Conservation (phyloP, 1,140 invertebrate genomes). For the honey bee (Apis mellifera) region DNA sequence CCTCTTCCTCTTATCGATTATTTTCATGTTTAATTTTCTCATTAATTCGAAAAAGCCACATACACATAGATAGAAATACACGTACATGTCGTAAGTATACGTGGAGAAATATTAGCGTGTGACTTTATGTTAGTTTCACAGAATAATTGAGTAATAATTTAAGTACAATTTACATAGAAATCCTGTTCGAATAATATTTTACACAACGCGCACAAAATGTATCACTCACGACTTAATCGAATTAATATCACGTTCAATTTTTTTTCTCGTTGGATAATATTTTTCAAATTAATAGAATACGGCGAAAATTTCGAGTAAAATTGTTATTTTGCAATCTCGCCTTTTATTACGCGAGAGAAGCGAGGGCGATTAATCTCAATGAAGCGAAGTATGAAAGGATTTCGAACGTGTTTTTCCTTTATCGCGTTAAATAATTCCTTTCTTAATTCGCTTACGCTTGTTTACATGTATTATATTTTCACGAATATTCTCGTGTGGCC, state of each 20-base stretch:
- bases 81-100: slow-evolving; percentile 3
- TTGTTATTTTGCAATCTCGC: too few species aligned
- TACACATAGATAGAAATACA: neutral
- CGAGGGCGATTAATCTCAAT: neutral
- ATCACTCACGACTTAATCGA: too few species aligned
- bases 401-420: neutral
- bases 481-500: too few species aligned
- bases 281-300: too few species aligned
- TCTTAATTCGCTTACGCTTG: neutral
- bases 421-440: neutral
- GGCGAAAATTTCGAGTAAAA: too few species aligned
- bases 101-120: slow-evolving; percentile 31
- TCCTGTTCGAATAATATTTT: slow-evolving; percentile 31
- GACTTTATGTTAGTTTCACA: slow-evolving; percentile 48
- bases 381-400: neutral
- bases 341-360: neutral
- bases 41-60: neutral
- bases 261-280: too few species aligned
- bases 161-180: slow-evolving; percentile 38
- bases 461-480: too few species aligned
- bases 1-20: too few species aligned
- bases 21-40: too few species aligned
- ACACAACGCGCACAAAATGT: neutral
- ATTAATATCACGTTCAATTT: too few species aligned
- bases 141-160: too few species aligned